Percentiles rank a stretch among this genome's conserved stretches.
phyloP scores from a whole-genome alignment of 2,888 invertebrate species.

The Drosophila merina region DNA sequence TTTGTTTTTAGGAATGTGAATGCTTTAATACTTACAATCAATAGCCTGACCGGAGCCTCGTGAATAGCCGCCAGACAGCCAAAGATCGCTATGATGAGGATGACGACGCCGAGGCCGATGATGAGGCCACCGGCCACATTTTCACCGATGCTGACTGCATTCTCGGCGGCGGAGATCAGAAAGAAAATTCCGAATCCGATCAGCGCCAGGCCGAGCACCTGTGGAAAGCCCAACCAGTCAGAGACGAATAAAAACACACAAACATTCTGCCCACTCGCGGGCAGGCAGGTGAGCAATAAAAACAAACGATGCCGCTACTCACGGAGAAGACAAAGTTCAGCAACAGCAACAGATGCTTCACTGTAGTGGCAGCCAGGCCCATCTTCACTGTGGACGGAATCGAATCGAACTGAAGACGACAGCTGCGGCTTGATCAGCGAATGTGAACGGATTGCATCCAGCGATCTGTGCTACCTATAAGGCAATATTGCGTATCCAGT shows the following conservation, averaged over 20 bases:
- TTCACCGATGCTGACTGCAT: slow-evolving; percentile 78
- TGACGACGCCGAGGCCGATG: slow-evolving; percentile 71
- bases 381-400: slow-evolving; percentile 49
- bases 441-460: slow-evolving; percentile 58
- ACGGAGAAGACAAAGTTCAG: slow-evolving; percentile 79
- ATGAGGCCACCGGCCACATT: slow-evolving; percentile 78
- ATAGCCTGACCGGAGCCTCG: slow-evolving; percentile 67
- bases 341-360: slow-evolving; percentile 77
- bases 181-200: slow-evolving; percentile 80
- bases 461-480: slow-evolving; percentile 52
- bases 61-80: slow-evolving; percentile 80
- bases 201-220: slow-evolving; percentile 75
- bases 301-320: slow-evolving; percentile 45
- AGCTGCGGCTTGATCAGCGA: slow-evolving; percentile 49
- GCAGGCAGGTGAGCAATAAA: not conserved
- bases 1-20: not conserved
- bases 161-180: slow-evolving; percentile 69
- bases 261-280: not conserved
- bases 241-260: slow-evolving; percentile 6
- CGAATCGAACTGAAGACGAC: slow-evolving; percentile 28
- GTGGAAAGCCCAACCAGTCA: slow-evolving; percentile 25
- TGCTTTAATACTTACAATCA: slow-evolving; percentile 61
- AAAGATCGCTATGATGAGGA: slow-evolving; percentile 72
- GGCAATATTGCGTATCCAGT: slow-evolving; percentile 53
- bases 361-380: slow-evolving; percentile 73